Conservation (phyloP, 2,113 vertebrate genomes). For the Psophia crepitans region DNA sequence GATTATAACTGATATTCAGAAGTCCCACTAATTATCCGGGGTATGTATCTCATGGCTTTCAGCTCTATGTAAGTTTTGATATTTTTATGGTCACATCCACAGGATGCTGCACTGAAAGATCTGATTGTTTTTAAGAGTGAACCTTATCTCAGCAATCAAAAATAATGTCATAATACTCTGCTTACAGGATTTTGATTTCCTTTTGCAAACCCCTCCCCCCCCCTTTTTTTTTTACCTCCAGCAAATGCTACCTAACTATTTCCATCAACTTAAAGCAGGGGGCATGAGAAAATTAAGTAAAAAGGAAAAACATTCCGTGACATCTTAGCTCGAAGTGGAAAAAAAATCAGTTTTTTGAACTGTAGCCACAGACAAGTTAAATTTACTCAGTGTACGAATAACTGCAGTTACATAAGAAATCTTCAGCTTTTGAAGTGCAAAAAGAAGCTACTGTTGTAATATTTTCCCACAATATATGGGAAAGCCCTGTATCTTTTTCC, state of each 20-base stretch:
- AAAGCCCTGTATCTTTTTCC: not conserved
- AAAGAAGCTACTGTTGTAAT: not conserved
- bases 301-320: not conserved
- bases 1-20: not conserved
- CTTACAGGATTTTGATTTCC: not conserved
- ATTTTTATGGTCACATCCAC: not conserved
- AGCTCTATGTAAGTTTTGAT: not conserved
- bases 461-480: not conserved
- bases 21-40: not conserved
- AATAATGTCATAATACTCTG: not conserved
- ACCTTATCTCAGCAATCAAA: not conserved
- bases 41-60: not conserved
- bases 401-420: not conserved
- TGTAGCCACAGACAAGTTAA: not conserved
- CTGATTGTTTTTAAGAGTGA: not conserved
- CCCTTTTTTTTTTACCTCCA: not conserved
- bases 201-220: fast-evolving
- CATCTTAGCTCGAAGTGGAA: not conserved
- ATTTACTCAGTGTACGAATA: not conserved
- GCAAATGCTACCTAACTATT: not conserved
- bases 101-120: not conserved
- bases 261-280: not conserved
- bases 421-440: not conserved
- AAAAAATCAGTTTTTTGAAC: not conserved
- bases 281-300: not conserved